Evolutionary conservation across 2,797 vertebrate genomes (phyloP).

Genomic region (Threskiornis aethiopicus): DNA sequence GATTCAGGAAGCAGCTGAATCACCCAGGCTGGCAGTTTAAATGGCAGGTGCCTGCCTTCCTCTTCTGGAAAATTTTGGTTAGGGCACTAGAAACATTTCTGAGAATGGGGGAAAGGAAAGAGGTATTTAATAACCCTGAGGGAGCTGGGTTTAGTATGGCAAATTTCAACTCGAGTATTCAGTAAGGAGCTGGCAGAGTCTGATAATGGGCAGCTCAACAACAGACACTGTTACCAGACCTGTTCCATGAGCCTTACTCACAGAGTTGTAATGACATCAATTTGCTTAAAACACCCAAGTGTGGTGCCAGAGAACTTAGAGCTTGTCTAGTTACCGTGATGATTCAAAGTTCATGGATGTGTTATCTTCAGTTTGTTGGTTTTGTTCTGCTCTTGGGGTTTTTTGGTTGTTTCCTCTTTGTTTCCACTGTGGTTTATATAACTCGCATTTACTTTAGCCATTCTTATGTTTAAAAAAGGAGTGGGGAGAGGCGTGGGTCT

Average conservation of each 20-base stretch:
- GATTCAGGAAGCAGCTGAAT: background rate
- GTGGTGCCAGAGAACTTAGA: background rate
- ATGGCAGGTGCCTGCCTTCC: background rate
- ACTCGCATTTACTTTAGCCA: background rate
- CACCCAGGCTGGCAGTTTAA: background rate
- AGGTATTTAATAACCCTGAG: background rate
- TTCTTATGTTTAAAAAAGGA: background rate
- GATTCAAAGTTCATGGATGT: background rate
- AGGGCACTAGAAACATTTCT: background rate
- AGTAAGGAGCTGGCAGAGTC: background rate
- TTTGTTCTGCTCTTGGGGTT: background rate
- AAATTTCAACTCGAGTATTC: background rate
- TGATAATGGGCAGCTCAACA: slow-evolving; percentile 26
- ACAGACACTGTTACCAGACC: background rate
- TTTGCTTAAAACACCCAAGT: slow-evolving; percentile 18
- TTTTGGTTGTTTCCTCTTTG: background rate
- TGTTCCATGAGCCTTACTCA: slow-evolving; percentile 24
- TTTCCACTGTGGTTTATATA: background rate
- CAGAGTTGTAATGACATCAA: background rate
- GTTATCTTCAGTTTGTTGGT: background rate
- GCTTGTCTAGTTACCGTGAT: slow-evolving; percentile 29
- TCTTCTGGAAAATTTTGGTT: background rate
- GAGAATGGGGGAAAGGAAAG: background rate
- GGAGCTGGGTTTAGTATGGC: background rate
- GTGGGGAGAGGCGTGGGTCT: background rate